Percentiles rank a stretch among this genome's conserved stretches.
Evolutionary conservation across 2,113 vertebrate species (phyloP).

Genomic region (Ochotona curzoniae): DNA sequence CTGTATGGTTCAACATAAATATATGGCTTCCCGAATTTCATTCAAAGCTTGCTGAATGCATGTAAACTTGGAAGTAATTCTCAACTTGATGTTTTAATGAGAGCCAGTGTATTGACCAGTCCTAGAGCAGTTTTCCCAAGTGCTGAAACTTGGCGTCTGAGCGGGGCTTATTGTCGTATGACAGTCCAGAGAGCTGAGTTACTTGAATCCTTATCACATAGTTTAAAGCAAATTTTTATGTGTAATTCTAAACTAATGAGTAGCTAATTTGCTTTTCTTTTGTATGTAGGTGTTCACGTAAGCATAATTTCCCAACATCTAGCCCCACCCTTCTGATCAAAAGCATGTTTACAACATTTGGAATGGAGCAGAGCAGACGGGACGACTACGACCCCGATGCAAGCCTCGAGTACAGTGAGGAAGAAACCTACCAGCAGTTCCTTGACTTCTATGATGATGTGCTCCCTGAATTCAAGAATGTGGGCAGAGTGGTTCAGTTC

Average conservation of each 20-base stretch:
- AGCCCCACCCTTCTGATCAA: constrained; percentile 94
- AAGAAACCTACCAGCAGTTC: constrained; percentile 96
- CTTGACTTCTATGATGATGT: constrained; percentile 97
- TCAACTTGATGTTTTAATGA: background rate
- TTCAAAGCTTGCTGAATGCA: constrained; percentile 1
- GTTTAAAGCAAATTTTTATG: background rate
- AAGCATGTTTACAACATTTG: constrained; percentile 96
- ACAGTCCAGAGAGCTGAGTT: background rate
- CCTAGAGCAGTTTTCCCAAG: background rate
- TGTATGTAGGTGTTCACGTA: constrained; percentile 93
- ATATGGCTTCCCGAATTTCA: constrained; percentile 22
- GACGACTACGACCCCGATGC: constrained; percentile 97
- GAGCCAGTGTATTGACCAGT: background rate
- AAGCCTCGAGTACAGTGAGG: constrained; percentile 95
- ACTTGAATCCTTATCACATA: constrained; percentile 3
- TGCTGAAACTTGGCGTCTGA: constrained; percentile 20
- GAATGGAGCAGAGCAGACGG: constrained; percentile 95
- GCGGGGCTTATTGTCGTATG: constrained; percentile 34
- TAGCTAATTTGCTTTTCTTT: background rate
- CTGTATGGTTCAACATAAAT: background rate
- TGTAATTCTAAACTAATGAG: background rate
- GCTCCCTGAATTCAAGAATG: constrained; percentile 94
- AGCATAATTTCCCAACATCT: constrained; percentile 91
- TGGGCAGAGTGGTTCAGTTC: constrained; percentile 96
- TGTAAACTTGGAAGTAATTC: constrained; percentile 40